Evolutionary conservation across 64 coral and sea anemone genomes (phyloP).

Genomic region (Pocillopora verrucosa): DNA sequence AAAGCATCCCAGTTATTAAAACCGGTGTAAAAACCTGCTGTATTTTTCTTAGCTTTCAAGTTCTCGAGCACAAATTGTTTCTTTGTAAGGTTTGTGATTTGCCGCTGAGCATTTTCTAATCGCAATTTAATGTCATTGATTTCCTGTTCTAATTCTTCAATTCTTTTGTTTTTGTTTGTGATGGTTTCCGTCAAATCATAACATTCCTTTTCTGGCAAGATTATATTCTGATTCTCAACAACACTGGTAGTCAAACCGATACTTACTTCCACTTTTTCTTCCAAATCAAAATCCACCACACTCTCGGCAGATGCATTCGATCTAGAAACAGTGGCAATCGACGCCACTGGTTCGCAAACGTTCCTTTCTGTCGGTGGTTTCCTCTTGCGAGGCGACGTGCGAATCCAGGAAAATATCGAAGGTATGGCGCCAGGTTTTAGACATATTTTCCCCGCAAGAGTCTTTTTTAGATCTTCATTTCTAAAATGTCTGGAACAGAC

Average conservation of each 20-base stretch:
- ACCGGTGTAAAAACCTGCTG: conserved; percentile 45
- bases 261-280: conserved; percentile 11
- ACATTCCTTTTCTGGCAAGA: conserved; percentile 26
- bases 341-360: conserved; percentile 20
- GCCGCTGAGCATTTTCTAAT: conserved; percentile 29
- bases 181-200: conserved; percentile 29
- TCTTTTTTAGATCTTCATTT: conserved; percentile 47
- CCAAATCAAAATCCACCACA: background rate
- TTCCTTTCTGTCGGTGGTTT: conserved; percentile 5
- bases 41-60: conserved; percentile 24
- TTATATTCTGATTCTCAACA: conserved; percentile 7
- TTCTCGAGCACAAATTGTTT: conserved; percentile 27
- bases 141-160: conserved; percentile 21
- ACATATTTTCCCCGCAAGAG: conserved; percentile 50
- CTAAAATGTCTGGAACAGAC: conserved; percentile 65
- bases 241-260: conserved; percentile 17
- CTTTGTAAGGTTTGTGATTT: conserved; percentile 13
- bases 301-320: conserved; percentile 17
- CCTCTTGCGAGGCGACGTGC: background rate
- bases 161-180: conserved; percentile 28
- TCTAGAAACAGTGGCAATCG: conserved; percentile 14
- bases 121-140: conserved; percentile 7
- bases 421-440: conserved; percentile 47
- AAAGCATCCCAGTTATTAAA: conserved; percentile 49
- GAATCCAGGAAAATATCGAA: conserved; percentile 55